A percentile compares a stretch with the other conserved stretches of the same genome.
phyloP scores from a whole-genome alignment of 1,140 invertebrate species.

The Aleiodes sp. region DNA sequence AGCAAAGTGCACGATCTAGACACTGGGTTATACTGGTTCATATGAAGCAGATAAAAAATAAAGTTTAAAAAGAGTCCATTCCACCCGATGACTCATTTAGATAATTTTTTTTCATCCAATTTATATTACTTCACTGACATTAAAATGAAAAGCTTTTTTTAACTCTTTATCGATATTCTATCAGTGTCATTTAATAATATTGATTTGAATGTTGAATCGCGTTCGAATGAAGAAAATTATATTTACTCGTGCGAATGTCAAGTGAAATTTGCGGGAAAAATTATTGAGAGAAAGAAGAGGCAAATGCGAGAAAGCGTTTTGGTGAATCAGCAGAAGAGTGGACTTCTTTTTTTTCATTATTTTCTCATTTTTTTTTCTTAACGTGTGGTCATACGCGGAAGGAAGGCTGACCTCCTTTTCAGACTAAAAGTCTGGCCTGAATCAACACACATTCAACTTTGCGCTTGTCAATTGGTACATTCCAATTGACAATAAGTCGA shows the following conservation, averaged over 20 bases:
- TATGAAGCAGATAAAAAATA: neutral
- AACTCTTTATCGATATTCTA: too few relatives aligned
- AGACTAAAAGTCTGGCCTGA: constrained; percentile 25
- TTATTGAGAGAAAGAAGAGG: neutral
- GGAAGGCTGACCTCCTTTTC: constrained; percentile 34
- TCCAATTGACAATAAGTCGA: constrained; percentile 28
- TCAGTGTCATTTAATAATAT: too few relatives aligned
- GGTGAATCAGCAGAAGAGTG: constrained; percentile 12
- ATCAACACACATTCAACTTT: constrained; percentile 24
- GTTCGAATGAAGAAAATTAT: neutral
- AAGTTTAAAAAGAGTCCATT: neutral
- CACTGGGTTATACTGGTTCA: neutral
- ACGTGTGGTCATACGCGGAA: constrained; percentile 19
- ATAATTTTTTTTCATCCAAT: neutral
- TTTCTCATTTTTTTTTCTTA: neutral
- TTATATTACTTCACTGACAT: neutral
- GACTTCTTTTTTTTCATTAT: neutral
- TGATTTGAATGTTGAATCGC: too few relatives aligned
- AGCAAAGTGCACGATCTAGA: constrained; percentile 9
- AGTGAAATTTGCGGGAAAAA: neutral
- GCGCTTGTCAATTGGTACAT: constrained; percentile 23
- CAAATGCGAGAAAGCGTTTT: constrained; percentile 12
- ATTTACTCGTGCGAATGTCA: neutral
- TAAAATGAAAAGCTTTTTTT: too few relatives aligned
- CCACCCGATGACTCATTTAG: neutral